Evolutionary conservation across 2,797 vertebrate species (phyloP).

Genomic region (Rhabdomys pumilio): DNA sequence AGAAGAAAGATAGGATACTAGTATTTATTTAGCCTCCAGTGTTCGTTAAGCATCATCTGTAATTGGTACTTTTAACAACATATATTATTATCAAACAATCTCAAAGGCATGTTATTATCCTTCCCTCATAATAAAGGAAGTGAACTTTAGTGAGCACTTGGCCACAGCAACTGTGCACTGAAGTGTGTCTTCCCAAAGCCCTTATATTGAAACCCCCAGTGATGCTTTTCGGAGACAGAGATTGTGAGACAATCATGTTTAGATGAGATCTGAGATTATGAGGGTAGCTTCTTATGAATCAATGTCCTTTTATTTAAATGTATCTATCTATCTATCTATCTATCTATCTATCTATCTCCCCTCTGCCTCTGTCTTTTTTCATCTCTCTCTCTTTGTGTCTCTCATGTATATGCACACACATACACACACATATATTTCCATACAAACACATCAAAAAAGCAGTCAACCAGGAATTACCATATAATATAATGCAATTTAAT

Average conservation of each 20-base stretch:
- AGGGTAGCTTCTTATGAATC: neutral
- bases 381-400: neutral
- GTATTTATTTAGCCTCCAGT: neutral
- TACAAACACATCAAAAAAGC: neutral
- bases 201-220: neutral
- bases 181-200: neutral
- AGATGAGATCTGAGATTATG: neutral
- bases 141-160: neutral
- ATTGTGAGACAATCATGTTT: neutral
- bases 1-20: slow-evolving; percentile 25
- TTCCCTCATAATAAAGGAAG: neutral
- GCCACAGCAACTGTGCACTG: neutral
- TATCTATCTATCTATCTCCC: neutral
- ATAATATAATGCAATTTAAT: neutral
- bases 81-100: slow-evolving; percentile 22
- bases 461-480: neutral
- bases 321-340: fast-evolving
- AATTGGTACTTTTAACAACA: neutral
- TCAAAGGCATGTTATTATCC: neutral
- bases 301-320: neutral
- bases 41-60: neutral
- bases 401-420: neutral
- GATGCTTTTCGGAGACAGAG: neutral
- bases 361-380: no score
- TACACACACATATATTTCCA: neutral